Evolutionary conservation across 1,140 invertebrate species (phyloP).

Genomic region (Meloidogyne chitwoodi): DNA sequence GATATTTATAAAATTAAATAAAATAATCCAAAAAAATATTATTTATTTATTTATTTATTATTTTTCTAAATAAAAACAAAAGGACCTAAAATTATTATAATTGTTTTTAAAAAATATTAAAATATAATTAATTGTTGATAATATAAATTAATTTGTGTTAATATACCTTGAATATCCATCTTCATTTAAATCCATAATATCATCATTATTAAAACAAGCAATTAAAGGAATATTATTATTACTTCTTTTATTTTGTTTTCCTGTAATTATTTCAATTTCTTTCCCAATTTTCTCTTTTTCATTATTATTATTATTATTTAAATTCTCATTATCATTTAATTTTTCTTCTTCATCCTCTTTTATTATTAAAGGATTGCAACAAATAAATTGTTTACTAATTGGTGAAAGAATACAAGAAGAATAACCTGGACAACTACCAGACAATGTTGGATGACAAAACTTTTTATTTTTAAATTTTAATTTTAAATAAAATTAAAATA

Average conservation of each 20-base stretch:
- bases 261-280: not conserved
- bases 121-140: too few relatives aligned
- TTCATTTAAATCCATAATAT: not conserved
- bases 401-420: constrained; percentile 24
- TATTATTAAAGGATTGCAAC: constrained; percentile 1
- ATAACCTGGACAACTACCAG: constrained; percentile 9
- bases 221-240: not conserved
- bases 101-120: too few relatives aligned
- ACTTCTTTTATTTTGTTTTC: not conserved
- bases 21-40: too few relatives aligned
- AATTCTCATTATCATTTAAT: not conserved
- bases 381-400: constrained; percentile 22
- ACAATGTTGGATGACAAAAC: constrained; percentile 29
- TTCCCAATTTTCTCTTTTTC: not conserved
- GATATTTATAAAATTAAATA: too few relatives aligned
- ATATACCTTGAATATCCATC: not conserved
- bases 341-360: not conserved
- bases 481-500: not conserved
- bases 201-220: not conserved
- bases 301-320: not conserved
- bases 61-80: too few relatives aligned
- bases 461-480: not conserved
- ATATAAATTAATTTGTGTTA: too few relatives aligned
- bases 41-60: too few relatives aligned
- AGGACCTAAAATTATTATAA: too few relatives aligned